Percentiles rank a stretch among this genome's conserved stretches.
phyloP scores from a whole-genome alignment of 2,888 invertebrate species.

The Cosmopolites sordidus region DNA sequence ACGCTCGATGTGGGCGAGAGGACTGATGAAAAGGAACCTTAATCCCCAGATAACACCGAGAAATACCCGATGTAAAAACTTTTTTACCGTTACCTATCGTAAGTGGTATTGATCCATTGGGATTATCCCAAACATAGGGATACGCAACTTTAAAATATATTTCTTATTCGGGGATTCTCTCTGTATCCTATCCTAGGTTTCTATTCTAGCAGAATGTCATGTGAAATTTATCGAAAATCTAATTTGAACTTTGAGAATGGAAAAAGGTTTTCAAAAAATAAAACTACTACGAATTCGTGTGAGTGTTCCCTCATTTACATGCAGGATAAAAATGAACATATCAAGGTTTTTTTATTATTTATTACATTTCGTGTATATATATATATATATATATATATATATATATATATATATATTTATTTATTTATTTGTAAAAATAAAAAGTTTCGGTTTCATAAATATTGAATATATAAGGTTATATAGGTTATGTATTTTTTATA shows the following conservation, averaged over 20 bases:
- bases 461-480: too few species aligned
- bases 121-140: conserved; percentile 11
- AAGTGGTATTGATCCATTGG: conserved; percentile 6
- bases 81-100: conserved; percentile 1
- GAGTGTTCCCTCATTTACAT: not conserved
- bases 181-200: conserved; percentile 3
- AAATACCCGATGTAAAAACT: not conserved
- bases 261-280: conserved; percentile 2
- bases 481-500: too few species aligned
- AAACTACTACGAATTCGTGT: not conserved
- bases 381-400: too few species aligned
- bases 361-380: too few species aligned
- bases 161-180: conserved; percentile 9
- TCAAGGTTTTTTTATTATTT: too few species aligned
- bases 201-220: conserved; percentile 5
- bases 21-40: not conserved
- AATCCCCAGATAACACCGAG: conserved; percentile 1
- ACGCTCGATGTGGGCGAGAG: too few species aligned
- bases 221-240: conserved; percentile 10
- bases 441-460: too few species aligned
- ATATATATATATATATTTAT: too few species aligned
- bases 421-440: too few species aligned
- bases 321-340: not conserved
- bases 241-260: conserved; percentile 9
- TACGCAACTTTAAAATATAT: conserved; percentile 17